These are phyloP conservation scores for Ictalurus furcatus DNA, from an alignment of 2,113 vertebrate genomes.

Conservation along the genomic window DNA sequence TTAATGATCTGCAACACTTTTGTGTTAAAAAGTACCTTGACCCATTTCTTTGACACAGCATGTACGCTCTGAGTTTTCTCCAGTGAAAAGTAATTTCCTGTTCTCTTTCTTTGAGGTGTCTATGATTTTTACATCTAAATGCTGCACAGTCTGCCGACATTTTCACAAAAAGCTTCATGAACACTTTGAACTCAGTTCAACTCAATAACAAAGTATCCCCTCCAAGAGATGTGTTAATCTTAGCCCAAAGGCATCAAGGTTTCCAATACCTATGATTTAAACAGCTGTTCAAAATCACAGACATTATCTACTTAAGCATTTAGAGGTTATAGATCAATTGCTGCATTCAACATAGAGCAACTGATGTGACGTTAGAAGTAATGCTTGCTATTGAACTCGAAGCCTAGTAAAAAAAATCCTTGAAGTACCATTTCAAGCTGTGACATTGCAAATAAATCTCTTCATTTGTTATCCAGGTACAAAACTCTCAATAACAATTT, in stretches of 20 bases:
- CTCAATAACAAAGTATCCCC: not conserved
- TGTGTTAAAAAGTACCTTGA: not conserved
- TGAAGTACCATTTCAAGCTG: not conserved
- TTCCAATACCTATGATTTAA: not conserved
- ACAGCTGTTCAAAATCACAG: not conserved
- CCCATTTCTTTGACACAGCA: not conserved
- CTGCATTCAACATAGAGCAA: not conserved
- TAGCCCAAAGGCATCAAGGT: not conserved
- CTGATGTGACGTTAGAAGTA: not conserved
- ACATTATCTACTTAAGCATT: not conserved
- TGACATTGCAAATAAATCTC: not conserved
- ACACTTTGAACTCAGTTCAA: not conserved
- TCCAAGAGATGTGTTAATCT: not conserved
- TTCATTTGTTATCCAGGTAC: not conserved
- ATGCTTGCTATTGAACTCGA: not conserved
- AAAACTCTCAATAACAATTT: not conserved
- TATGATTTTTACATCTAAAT: not conserved
- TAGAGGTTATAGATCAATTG: not conserved
- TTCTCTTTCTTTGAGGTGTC: not conserved
- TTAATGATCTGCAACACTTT: not conserved
- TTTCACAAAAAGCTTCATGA: not conserved
- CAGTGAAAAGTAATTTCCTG: not conserved
- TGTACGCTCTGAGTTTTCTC: not conserved
- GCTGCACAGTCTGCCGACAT: not conserved
- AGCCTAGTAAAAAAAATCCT: not conserved